Percentiles rank a stretch among this genome's conserved stretches.
Evolutionary conservation across 1,140 invertebrate species (phyloP).

Genomic region (Camponotus floridanus): DNA sequence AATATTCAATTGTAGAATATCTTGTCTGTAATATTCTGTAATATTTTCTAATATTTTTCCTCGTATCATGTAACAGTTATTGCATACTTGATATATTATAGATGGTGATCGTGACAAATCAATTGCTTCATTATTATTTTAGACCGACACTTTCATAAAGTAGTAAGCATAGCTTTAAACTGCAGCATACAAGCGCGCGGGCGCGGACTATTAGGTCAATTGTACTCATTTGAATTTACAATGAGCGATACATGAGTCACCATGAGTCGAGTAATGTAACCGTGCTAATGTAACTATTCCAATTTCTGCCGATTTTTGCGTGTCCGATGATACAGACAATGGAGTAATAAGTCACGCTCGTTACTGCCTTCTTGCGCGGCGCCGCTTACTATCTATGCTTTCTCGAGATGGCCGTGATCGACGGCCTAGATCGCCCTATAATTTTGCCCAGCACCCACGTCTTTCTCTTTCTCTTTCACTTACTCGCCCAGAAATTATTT

Average conservation of each 20-base stretch:
- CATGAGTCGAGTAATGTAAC: not conserved
- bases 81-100: not conserved
- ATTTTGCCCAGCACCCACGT: slow-evolving; percentile 10
- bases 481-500: not conserved
- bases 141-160: slow-evolving; percentile 16
- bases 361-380: slow-evolving; percentile 12
- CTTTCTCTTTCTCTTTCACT: not conserved
- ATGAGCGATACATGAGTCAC: slow-evolving; percentile 26
- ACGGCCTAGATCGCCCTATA: not conserved
- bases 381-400: slow-evolving; percentile 10
- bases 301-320: slow-evolving; percentile 20
- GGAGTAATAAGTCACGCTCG: slow-evolving; percentile 42
- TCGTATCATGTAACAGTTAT: not conserved
- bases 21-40: not conserved
- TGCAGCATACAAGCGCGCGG: not conserved
- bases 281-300: not conserved
- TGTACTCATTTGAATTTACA: slow-evolving; percentile 34
- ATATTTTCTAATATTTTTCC: not conserved
- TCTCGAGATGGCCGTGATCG: slow-evolving; percentile 13
- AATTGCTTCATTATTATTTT: slow-evolving; percentile 8
- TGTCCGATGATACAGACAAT: slow-evolving; percentile 24
- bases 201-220: slow-evolving; percentile 17
- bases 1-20: not conserved
- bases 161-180: slow-evolving; percentile 13
- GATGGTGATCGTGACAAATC: slow-evolving; percentile 37